Evolutionary conservation across 2,888 invertebrate genomes (phyloP), one percentile per base, ranked within the genome.

Genomic region (Athrips mouffetella): DNA sequence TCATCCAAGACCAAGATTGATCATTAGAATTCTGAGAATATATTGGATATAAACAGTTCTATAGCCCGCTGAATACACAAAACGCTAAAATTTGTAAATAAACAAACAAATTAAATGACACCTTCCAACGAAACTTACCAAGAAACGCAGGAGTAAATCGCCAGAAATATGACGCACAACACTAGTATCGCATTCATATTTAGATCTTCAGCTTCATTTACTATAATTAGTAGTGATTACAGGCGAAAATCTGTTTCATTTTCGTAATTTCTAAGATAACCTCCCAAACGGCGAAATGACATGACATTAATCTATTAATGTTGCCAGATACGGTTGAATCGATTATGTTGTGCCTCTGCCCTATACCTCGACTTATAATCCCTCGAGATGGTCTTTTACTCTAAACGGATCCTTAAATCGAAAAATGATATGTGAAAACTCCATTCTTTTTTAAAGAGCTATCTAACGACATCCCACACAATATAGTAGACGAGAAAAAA

Each of bases 81-180:
- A n/a, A n/a, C n/a, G n/a, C n/a, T 15, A 10, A n/a, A 42, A 29
- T 18, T 30, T 41, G 45, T 70, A 76, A 73, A 73, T 70, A 72
- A 65, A 72, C 50, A 67, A 66, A 69, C 62, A 67, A 62, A 58
- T 51, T 54, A 41, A 45, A 51, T 57, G 64, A 62, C 62, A 54
- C 60, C 60, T 65, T 58, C 50, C 54, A 25, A 50, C 37, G 21
- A 35, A 20, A 68, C 88, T 82, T 75, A 91, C 92, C 92, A 91
- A 51, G 91, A 91, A 58, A 91, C 90, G 63, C 89, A 89, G 48
- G 90, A 91, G 70, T 92, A 92, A 53, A 91, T 67, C 52, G 84
- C 68, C 25, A 77, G 59, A 62, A 77, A 74, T 63, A 82, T 76
- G 47, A 80, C 69, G 62, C 68, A 67, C 50, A 87, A 61, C 70